A percentile compares a stretch with the other conserved stretches of the same genome.
Evolutionary conservation across 1,140 invertebrate species (phyloP).

Genomic region (Ruditapes philippinarum): DNA sequence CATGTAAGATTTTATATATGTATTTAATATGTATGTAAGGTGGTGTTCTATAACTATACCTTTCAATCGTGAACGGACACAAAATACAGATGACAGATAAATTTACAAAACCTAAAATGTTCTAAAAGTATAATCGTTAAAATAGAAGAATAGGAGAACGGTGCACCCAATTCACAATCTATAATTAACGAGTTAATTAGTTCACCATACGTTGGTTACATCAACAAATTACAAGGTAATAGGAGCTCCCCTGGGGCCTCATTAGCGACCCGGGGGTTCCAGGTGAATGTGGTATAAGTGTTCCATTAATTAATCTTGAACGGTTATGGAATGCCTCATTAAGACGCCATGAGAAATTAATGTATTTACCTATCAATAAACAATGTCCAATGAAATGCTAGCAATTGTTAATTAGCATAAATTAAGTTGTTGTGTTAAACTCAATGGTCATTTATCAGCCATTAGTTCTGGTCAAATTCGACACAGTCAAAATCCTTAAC

Average conservation of each 20-base stretch:
- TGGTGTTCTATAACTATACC: too few relatives aligned
- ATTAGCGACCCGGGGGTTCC: slow-evolving; percentile 24
- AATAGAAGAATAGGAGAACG: too few relatives aligned
- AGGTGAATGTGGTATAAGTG: slow-evolving; percentile 35
- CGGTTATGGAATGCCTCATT: neutral
- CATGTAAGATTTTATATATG: too few relatives aligned
- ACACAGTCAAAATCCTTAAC: too few relatives aligned
- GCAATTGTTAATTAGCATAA: neutral
- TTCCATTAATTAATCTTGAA: neutral
- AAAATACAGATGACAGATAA: too few relatives aligned
- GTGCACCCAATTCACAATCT: neutral
- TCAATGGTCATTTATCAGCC: too few relatives aligned
- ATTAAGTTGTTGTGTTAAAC: neutral
- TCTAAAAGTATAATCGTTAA: too few relatives aligned
- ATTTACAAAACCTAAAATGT: too few relatives aligned
- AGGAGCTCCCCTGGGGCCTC: slow-evolving; percentile 25
- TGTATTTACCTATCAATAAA: slow-evolving; percentile 11
- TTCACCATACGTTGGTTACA: slow-evolving; percentile 33
- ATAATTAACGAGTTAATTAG: slow-evolving; percentile 66
- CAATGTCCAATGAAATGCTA: neutral
- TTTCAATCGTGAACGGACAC: too few relatives aligned
- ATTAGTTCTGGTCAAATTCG: too few relatives aligned
- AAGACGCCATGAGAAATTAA: neutral
- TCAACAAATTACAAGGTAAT: slow-evolving; percentile 57
- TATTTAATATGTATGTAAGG: too few relatives aligned